Evolutionary conservation across 64 coral and sea anemone genomes (phyloP).

Genomic region (Cladopsammia gracilis): DNA sequence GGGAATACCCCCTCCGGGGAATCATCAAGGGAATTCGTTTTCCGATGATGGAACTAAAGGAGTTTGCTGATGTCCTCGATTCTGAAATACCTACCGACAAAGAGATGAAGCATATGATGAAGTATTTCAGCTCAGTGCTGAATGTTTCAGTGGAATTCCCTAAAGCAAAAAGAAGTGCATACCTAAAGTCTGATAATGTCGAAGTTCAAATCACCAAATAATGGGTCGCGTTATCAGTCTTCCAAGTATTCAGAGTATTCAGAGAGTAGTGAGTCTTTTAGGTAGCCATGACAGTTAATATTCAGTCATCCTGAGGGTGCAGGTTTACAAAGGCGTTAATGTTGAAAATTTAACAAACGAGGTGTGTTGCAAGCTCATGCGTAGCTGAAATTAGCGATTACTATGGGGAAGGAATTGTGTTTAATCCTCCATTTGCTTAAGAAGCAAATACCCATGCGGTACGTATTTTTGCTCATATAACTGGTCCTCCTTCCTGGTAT

Average conservation of each 20-base stretch:
- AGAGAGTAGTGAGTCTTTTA: not conserved
- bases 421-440: slow-evolving; percentile 20
- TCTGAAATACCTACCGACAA: not conserved
- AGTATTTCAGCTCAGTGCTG: not conserved
- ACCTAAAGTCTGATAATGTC: not conserved
- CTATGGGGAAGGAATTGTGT: slow-evolving; percentile 44
- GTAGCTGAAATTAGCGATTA: slow-evolving; percentile 6
- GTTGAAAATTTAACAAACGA: too few species aligned
- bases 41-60: not conserved
- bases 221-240: not conserved
- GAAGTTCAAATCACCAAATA: not conserved
- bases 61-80: slow-evolving; percentile 3
- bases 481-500: not conserved
- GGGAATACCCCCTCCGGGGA: too few species aligned
- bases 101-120: not conserved
- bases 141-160: slow-evolving; percentile 2
- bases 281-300: slow-evolving; percentile 22
- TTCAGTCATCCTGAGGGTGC: not conserved
- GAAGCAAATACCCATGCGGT: slow-evolving; percentile 13
- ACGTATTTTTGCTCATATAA: not conserved
- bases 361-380: slow-evolving; percentile 15
- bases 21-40: slow-evolving; percentile 6
- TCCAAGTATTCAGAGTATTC: not conserved
- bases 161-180: not conserved
- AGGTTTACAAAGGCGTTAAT: not conserved